phyloP scores from a whole-genome alignment of 2,888 invertebrate genomes.

The Matsumyia berberina region DNA sequence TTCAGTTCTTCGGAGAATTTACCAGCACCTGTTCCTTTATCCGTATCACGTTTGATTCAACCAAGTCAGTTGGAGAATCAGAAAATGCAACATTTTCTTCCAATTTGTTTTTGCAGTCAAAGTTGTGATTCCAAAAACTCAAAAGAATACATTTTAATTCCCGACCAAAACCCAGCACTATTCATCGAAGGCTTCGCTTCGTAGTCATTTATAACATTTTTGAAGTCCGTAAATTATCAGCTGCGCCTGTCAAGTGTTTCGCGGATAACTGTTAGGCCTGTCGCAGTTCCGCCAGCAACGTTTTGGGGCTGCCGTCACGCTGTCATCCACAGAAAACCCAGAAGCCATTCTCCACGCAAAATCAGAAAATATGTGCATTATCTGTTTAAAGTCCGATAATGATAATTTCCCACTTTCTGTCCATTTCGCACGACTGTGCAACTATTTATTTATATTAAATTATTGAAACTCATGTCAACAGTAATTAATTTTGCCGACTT shows the following conservation, averaged over 20 bases:
- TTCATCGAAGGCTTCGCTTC: slow-evolving; percentile 24
- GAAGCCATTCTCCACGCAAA: slow-evolving; percentile 13
- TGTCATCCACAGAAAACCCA: slow-evolving; percentile 3
- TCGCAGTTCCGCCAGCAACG: background rate
- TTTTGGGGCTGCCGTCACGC: background rate
- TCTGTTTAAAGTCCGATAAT: slow-evolving; percentile 72
- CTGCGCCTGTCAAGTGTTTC: slow-evolving; percentile 48
- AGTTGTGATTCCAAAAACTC: no score
- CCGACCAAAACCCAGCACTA: background rate
- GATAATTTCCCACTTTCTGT: slow-evolving; percentile 57
- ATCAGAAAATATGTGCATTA: slow-evolving; percentile 67
- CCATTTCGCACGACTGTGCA: slow-evolving; percentile 59
- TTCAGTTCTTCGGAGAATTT: no score
- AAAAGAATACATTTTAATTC: background rate
- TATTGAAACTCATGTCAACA: slow-evolving; percentile 76
- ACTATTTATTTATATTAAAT: slow-evolving; percentile 76
- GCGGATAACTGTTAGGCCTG: slow-evolving; percentile 42
- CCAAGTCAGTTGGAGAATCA: no score
- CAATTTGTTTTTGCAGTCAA: no score
- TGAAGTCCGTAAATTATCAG: slow-evolving; percentile 51
- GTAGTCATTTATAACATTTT: slow-evolving; percentile 53
- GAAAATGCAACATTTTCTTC: no score
- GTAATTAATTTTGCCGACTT: slow-evolving; percentile 74
- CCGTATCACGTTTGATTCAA: no score
- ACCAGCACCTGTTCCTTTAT: no score